A percentile compares a stretch with the other conserved stretches of the same genome.
phyloP scores from a whole-genome alignment of 2,797 vertebrate species.

The Neosilurus hyrtlii region DNA sequence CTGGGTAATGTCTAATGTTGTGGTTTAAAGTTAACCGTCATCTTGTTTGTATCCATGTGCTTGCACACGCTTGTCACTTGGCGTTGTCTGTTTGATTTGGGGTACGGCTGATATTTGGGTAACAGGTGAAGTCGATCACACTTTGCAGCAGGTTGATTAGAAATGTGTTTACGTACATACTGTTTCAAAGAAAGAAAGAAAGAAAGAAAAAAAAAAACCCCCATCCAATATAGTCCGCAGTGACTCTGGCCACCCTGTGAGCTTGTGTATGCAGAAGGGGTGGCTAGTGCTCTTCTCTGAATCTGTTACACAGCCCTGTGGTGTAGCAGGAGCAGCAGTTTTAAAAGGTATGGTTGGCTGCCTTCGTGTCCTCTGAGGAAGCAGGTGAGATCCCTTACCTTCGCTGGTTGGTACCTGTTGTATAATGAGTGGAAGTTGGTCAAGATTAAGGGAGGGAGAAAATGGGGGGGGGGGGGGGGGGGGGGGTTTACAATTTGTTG shows the following conservation, averaged over 20 bases:
- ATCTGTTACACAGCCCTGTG: neutral
- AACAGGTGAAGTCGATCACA: neutral
- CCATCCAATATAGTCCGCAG: too few species aligned
- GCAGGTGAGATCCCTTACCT: neutral
- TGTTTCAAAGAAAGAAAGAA: neutral
- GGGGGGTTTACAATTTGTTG: neutral
- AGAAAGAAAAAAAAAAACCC: neutral
- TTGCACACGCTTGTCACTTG: neutral
- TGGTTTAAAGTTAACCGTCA: slow-evolving; percentile 5
- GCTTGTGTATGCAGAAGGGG: neutral
- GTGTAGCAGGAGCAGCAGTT: neutral
- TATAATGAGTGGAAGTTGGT: neutral
- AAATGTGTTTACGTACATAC: neutral
- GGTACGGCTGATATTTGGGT: neutral
- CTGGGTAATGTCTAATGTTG: slow-evolving; percentile 1
- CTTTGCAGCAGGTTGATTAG: neutral
- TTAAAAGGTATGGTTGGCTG: neutral
- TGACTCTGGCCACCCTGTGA: too few species aligned
- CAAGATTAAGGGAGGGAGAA: neutral
- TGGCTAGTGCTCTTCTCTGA: neutral
- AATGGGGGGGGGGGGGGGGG: neutral
- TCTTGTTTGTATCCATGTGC: neutral
- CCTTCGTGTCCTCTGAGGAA: neutral
- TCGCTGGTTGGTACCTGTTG: neutral
- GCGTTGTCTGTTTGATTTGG: neutral